These are phyloP conservation scores for Gandaritis pyraliata DNA, from an alignment of 2,888 invertebrate species.

Conservation along the genomic window DNA sequence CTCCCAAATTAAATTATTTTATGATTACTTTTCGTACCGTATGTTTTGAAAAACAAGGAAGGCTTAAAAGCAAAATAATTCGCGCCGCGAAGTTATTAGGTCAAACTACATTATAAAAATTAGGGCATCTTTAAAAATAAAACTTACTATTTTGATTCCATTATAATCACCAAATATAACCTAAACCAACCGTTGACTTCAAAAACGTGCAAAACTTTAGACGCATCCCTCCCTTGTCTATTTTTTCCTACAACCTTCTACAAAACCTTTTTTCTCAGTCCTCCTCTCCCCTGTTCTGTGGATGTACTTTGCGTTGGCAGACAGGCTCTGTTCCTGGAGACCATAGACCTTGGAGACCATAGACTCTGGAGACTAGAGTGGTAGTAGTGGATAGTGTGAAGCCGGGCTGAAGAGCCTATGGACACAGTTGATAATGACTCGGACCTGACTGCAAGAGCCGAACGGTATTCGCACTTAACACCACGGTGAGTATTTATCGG, in stretches of 20 bases:
- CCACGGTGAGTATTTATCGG: conserved; percentile 36
- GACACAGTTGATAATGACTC: conserved; percentile 35
- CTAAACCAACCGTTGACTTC: not conserved
- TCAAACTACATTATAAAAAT: not conserved
- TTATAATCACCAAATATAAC: not conserved
- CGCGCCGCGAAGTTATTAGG: too few relatives aligned
- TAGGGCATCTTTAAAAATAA: not conserved
- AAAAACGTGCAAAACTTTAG: not conserved
- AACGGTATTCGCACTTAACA: conserved; percentile 21
- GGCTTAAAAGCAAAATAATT: too few relatives aligned
- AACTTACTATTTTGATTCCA: too few relatives aligned
- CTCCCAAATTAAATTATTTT: too few relatives aligned
- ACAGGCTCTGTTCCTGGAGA: conserved; percentile 15
- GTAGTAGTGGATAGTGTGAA: conserved; percentile 22
- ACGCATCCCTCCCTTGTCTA: conserved; percentile 8
- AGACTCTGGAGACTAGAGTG: conserved; percentile 4
- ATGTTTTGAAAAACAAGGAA: too few relatives aligned
- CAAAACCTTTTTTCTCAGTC: conserved; percentile 28
- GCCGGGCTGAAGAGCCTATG: conserved; percentile 29
- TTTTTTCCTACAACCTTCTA: conserved; percentile 15
- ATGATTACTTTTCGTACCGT: too few relatives aligned
- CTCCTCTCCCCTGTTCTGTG: conserved; percentile 25
- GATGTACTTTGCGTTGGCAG: conserved; percentile 29
- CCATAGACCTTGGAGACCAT: not conserved
- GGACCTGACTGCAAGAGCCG: conserved; percentile 33